Evolutionary conservation across 64 coral and sea anemone genomes (phyloP), one percentile per base, ranked within the genome.

Genomic region (Pachyseris speciosa): DNA sequence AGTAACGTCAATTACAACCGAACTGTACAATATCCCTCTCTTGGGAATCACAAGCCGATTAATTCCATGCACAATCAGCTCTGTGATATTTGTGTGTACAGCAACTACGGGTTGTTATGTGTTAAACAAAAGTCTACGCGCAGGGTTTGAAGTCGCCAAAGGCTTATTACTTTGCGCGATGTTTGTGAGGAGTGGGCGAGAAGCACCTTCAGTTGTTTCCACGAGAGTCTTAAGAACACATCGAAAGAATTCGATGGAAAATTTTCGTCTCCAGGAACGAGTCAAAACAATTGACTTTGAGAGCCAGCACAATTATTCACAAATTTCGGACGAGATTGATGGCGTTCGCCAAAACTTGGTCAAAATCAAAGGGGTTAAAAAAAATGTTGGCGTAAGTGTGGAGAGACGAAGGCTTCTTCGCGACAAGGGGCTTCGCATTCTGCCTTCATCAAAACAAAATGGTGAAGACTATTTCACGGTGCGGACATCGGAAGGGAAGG

Each of bases 261-360:
- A 31, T 4, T 97, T 97, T 38, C 75, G 90, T 34, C 80, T 97
- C 9, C 91, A 93, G 64, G 90, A 88, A 36, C 74, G 70, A 80
- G 80, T 97, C 30, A 91, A 63, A 55, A 44, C 51, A 64, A 97
- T 97, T 45, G 80, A 93, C 34, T 37, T 74, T 63, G 95, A 97
- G 39, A 86, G 83, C 9, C 69, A 93, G 16, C 90, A 78, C 1
- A 97, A 90, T 68, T 90, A 90, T 72, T 90, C 68, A 2, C 91
- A 89, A 70, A 93, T 97, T 30, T 97, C 91, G 39, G 91, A 97
- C 64, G 91, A 97, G 69, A 97, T 97, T 32, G 95, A 97, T 85
- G 91, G 86, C 9, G 86, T 97, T 61, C 91, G 91, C 7, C 88
- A 97, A 65, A 97, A 89, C 31, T 80, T 96, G n/a, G 74, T 60